Evolutionary conservation across 2,113 vertebrate species (phyloP).

Genomic region (Salvelinus sp.): DNA sequence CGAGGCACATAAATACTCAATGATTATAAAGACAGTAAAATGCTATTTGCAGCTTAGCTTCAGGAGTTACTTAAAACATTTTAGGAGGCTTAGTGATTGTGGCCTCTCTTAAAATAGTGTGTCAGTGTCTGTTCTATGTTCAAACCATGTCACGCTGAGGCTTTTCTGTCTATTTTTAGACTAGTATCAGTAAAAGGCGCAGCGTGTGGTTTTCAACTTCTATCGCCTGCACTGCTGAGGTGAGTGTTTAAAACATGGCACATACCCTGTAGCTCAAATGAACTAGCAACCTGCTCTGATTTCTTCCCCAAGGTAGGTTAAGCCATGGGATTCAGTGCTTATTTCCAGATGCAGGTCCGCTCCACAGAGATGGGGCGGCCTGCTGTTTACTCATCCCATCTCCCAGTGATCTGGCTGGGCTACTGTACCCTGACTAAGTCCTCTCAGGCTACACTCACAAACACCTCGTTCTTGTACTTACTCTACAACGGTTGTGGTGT

Average conservation of each 20-base stretch:
- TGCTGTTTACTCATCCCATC: slow-evolving; percentile 17
- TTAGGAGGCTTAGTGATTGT: slow-evolving; percentile 49
- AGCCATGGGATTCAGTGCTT: slow-evolving; percentile 1
- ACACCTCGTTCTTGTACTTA: neutral
- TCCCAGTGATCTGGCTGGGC: neutral
- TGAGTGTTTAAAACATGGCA: slow-evolving; percentile 42
- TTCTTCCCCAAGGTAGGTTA: neutral
- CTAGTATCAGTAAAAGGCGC: slow-evolving; percentile 47
- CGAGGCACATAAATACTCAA: slow-evolving; percentile 41
- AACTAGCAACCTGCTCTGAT: too few species aligned
- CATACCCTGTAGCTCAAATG: too few species aligned
- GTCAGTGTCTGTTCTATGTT: slow-evolving; percentile 57
- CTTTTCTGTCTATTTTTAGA: slow-evolving; percentile 64
- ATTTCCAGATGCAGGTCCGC: slow-evolving; percentile 13
- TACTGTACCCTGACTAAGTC: slow-evolving; percentile 4
- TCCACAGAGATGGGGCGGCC: slow-evolving; percentile 1
- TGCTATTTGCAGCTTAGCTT: slow-evolving; percentile 40
- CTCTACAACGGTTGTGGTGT: neutral
- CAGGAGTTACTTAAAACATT: slow-evolving; percentile 55
- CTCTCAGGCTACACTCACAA: neutral
- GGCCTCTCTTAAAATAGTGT: slow-evolving; percentile 60
- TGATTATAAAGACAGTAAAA: slow-evolving; percentile 36
- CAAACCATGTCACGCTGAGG: slow-evolving; percentile 47
- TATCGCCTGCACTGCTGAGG: slow-evolving; percentile 13
- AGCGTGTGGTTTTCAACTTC: too few species aligned